Evolutionary conservation across 2,888 invertebrate genomes (phyloP).

Genomic region (Frankliniella fusca): DNA sequence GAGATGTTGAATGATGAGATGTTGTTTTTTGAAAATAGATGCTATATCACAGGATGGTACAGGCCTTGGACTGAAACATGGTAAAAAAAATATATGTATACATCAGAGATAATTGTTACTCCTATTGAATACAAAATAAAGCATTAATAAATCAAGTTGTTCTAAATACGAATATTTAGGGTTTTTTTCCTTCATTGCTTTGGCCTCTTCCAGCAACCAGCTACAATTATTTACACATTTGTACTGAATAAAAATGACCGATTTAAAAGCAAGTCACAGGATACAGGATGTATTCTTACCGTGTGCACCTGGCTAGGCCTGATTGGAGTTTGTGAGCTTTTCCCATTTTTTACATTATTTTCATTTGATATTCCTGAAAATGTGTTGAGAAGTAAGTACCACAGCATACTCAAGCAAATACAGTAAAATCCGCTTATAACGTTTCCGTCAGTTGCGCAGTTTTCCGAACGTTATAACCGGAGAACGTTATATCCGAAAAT

Average conservation of each 20-base stretch:
- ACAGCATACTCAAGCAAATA: too few species aligned
- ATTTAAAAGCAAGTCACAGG: background rate
- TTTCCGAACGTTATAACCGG: too few species aligned
- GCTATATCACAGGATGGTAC: background rate
- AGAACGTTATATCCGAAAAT: too few species aligned
- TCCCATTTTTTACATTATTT: constrained; percentile 16
- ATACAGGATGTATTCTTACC: background rate
- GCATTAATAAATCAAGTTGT: background rate
- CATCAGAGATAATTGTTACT: background rate
- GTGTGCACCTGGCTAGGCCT: background rate
- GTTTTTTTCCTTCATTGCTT: background rate
- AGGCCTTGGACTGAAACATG: background rate
- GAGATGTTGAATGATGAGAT: background rate
- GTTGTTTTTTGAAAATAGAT: background rate
- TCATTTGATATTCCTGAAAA: constrained; percentile 6
- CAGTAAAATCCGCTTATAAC: too few species aligned
- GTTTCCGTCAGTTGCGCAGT: too few species aligned
- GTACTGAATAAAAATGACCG: background rate
- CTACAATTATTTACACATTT: background rate
- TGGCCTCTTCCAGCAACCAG: background rate
- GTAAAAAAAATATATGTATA: background rate
- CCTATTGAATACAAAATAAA: background rate
- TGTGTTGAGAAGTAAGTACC: background rate
- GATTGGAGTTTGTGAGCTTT: background rate
- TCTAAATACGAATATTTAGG: background rate